Base-by-base conservation (phyloP, 1,140 invertebrate genomes). In the Ceratina australensis region DNA sequence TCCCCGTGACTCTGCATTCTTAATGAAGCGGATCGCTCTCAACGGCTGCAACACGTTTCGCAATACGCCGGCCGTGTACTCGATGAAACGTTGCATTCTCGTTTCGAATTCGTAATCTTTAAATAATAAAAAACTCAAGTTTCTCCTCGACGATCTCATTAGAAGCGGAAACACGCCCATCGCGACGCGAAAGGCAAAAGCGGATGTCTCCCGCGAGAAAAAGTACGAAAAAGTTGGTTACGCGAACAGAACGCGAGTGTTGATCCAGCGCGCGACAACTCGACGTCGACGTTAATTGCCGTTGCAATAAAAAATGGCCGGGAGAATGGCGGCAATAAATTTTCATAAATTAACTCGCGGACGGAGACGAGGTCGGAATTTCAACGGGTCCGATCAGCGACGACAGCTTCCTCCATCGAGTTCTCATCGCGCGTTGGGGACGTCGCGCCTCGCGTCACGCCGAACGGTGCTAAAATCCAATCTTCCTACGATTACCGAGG, bases 1-100 rank as follows among this genome's bases (percentile, higher is more conserved):
- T 77, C 56, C 15, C 64, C 57, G 57, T 64, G 49, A 47, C 42
- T 80, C 81, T 84, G 76, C 82, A 86, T 84, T 72, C 50, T 77
- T 86, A 86, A 87, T 83, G 77, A 87, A 78, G 71, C 61, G 54
- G 77, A 84, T 84, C 81, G 33, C 74, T 73, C 66, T 33, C 80
- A 67, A 42, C 50, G 54, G 22, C 69, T 16, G 64, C 20, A 28
- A 63, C 80, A 81, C 52, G 50, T 52, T 57, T 64, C 47, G 59
- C 54, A 20, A 47, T n/a, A 26, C n/a, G n/a, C 8, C n/a, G 52
- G 22, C 5, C 33, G 33, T 42, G 10, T 42, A 4, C 26, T 3
- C 13, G 52, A 18, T 16, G 10, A 49, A 49, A 49, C 4, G 33
- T 47, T 28, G 49, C 4, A 22, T 22, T 26, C n/a, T 59, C 56